Conservation (phyloP, 1,140 invertebrate species). For the Zaprionus tsacasi region DNA sequence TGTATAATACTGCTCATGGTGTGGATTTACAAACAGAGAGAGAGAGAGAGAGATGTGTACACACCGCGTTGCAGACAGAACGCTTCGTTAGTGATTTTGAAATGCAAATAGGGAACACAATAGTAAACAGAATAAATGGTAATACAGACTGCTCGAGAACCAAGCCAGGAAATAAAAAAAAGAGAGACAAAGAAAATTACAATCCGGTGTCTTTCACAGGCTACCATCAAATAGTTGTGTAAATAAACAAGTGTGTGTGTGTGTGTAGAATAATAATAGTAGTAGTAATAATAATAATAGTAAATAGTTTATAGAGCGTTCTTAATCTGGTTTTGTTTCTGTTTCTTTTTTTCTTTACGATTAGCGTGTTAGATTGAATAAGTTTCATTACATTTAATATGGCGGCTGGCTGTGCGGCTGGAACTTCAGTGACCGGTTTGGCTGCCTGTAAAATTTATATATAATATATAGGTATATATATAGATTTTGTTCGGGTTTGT, state of each 20-base stretch:
- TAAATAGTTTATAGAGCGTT: conserved; percentile 50
- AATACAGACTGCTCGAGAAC: conserved; percentile 57
- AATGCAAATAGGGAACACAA: conserved; percentile 50
- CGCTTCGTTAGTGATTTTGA: conserved; percentile 28
- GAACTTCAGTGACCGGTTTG: conserved; percentile 88
- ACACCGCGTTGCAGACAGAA: neutral
- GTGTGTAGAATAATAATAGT: conserved; percentile 11
- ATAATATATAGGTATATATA: conserved; percentile 66
- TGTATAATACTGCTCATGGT: conserved; percentile 2
- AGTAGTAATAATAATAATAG: conserved; percentile 43
- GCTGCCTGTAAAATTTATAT: conserved; percentile 87
- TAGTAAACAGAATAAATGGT: conserved; percentile 6
- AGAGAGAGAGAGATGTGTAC: neutral
- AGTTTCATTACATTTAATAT: conserved; percentile 84
- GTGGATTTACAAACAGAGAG: conserved; percentile 1
- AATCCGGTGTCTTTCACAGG: conserved; percentile 66
- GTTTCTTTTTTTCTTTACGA: conserved; percentile 42
- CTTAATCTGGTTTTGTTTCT: conserved; percentile 43
- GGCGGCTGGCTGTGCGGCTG: conserved; percentile 84
- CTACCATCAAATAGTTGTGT: conserved; percentile 58
- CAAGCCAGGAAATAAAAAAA: conserved; percentile 57
- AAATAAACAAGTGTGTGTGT: conserved; percentile 29
- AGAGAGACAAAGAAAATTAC: conserved; percentile 13
- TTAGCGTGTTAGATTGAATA: conserved; percentile 73
- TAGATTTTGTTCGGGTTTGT: conserved; percentile 11